phyloP scores from a whole-genome alignment of 2,797 vertebrate species.

The Lates japonicus region DNA sequence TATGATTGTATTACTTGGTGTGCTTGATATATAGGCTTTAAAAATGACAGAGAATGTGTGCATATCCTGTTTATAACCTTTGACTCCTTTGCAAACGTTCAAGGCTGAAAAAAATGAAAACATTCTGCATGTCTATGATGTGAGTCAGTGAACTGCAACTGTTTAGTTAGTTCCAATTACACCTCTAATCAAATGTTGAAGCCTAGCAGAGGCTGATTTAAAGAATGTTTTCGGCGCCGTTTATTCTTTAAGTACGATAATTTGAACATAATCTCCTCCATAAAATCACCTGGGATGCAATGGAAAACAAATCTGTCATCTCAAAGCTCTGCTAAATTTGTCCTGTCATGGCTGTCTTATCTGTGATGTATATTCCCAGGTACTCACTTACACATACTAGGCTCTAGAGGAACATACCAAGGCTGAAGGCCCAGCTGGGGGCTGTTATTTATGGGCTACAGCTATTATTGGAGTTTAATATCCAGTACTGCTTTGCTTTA shows the following conservation, averaged over 20 bases:
- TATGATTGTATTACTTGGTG: neutral
- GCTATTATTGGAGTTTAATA: constrained; percentile 35
- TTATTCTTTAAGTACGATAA: constrained; percentile 38
- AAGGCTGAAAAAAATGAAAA: neutral
- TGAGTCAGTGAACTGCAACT: constrained; percentile 10
- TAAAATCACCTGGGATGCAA: constrained; percentile 27
- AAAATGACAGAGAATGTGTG: constrained; percentile 5
- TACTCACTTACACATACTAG: constrained; percentile 30
- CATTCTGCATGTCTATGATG: constrained; percentile 11
- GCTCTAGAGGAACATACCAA: constrained; percentile 25
- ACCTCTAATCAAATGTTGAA: constrained; percentile 29
- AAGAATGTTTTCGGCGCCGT: constrained; percentile 18
- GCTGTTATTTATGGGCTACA: constrained; percentile 19
- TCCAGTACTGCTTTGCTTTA: constrained; percentile 15
- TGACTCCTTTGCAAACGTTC: constrained; percentile 6
- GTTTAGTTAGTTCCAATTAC: constrained; percentile 52
- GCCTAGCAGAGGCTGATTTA: constrained; percentile 23
- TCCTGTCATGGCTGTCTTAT: constrained; percentile 24
- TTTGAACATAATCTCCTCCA: constrained; percentile 30
- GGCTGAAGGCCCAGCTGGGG: constrained; percentile 10
- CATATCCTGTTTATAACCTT: neutral
- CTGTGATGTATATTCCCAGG: constrained; percentile 29
- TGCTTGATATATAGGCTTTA: constrained; percentile 1
- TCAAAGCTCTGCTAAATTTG: constrained; percentile 26
- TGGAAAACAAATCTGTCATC: constrained; percentile 17